Evolutionary conservation across 2,888 invertebrate genomes (phyloP), one percentile per base, ranked within the genome.

Genomic region (Coecobrya sp.): DNA sequence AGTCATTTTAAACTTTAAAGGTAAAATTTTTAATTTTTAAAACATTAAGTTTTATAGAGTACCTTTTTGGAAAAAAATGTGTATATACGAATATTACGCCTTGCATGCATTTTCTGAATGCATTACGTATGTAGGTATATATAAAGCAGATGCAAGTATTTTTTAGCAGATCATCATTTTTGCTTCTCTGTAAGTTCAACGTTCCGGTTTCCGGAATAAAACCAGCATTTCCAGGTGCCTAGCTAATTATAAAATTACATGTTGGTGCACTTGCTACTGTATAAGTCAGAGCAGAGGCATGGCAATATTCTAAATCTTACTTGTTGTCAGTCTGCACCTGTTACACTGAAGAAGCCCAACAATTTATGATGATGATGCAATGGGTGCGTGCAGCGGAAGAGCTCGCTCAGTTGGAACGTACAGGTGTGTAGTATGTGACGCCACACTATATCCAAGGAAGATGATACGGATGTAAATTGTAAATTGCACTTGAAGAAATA

Each of bases 261-360:
- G 55, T 55, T 55, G n/a, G n/a, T 55, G 19, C 55, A 36, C 36
- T 36, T 19, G n/a, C 4, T 19, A 5, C n/a, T 36, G 13, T 55
- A 2, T 19, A 7, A 62, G 49, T 36, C 30, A 73, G n/a, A 36
- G 19, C 36, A 73, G n/a, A 36, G n/a, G 62, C 16, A 68, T 2
- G 7, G 13, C n/a, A n/a, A n/a, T n/a, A n/a, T n/a, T n/a, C n/a
- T n/a, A n/a, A n/a, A n/a, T n/a, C n/a, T 25, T 65, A 0, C 25
- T 25, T 27, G 65, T 27, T 84, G 19, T 22, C 7, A 36, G 27
- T 59, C 19, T 62, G 68, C 85, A 85, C 85, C 85, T 85, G 85
- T 49, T 85, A 49, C 25, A 45, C n/a, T 55, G n/a, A 3, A 55
- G 55, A 16, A n/a, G n/a, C 2, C 55, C 19, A 55, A n/a, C n/a